Conservation (phyloP, 2,113 vertebrate species). For the Poeciliopsis occidentalis region DNA sequence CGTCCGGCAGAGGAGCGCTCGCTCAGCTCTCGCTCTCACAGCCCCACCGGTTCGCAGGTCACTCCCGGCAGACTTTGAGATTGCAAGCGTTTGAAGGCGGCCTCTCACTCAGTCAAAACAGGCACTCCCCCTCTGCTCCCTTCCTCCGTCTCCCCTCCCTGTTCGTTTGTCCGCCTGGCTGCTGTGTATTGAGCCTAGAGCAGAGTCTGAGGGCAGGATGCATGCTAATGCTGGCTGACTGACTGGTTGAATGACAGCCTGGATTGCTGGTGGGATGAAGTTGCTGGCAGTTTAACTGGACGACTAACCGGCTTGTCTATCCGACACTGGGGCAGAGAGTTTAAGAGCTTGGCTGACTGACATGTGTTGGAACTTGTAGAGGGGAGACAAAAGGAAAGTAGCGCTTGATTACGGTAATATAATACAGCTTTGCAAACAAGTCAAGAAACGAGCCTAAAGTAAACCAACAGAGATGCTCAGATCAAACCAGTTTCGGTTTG, state of each 20-base stretch:
- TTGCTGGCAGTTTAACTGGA: constrained; percentile 52
- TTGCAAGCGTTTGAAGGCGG: constrained; percentile 60
- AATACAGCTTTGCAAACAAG: constrained; percentile 16
- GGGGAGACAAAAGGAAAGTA: constrained; percentile 30
- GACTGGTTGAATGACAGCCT: constrained; percentile 47
- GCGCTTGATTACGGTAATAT: constrained; percentile 27
- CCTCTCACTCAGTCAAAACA: constrained; percentile 51
- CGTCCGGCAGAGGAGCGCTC: constrained; percentile 28
- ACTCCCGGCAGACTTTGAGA: constrained; percentile 58
- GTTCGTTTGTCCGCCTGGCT: constrained; percentile 20
- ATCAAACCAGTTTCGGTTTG: neutral
- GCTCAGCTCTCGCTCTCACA: neutral
- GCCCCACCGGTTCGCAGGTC: constrained; percentile 64
- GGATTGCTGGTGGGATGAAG: constrained; percentile 52
- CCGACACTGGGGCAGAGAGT: constrained; percentile 53
- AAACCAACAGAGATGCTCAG: neutral
- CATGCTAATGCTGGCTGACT: constrained; percentile 55
- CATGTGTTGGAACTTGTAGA: constrained; percentile 32
- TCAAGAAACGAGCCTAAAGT: neutral
- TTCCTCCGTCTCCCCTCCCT: neutral
- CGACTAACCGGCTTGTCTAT: constrained; percentile 57
- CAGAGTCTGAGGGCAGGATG: constrained; percentile 53
- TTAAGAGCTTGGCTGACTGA: constrained; percentile 56
- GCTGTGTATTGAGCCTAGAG: constrained; percentile 35
- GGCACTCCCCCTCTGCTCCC: neutral